Conservation (phyloP, 2,113 vertebrate genomes). For the Gasterosteus nipponicus region DNA sequence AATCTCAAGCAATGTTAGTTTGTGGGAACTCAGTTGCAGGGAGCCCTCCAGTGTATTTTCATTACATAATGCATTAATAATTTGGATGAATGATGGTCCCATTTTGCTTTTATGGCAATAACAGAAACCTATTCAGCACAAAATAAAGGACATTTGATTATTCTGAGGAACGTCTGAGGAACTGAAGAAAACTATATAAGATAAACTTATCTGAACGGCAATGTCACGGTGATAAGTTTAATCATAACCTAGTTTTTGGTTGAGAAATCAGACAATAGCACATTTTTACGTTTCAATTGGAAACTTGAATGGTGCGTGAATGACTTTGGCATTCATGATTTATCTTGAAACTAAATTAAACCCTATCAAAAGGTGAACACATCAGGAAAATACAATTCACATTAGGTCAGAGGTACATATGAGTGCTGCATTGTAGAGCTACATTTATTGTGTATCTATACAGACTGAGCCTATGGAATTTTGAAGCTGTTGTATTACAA, state of each 20-base stretch:
- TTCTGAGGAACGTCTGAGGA: not conserved
- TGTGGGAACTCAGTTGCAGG: not conserved
- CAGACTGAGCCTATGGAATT: not conserved
- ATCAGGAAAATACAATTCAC: conserved; percentile 21
- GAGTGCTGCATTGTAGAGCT: not conserved
- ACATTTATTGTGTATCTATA: conserved; percentile 24
- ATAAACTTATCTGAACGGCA: conserved; percentile 14
- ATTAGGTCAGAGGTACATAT: conserved; percentile 19
- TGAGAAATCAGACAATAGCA: conserved; percentile 36
- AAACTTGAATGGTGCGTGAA: conserved; percentile 33
- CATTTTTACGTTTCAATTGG: conserved; percentile 16
- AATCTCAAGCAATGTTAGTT: not conserved
- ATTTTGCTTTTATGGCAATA: not conserved
- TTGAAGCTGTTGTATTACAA: not conserved
- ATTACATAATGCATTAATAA: not conserved
- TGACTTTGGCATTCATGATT: conserved; percentile 45
- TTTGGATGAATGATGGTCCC: not conserved
- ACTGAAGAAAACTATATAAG: conserved; percentile 2
- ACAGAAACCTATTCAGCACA: not conserved
- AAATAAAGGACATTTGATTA: not conserved
- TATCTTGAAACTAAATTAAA: conserved; percentile 38
- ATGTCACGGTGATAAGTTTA: conserved; percentile 36
- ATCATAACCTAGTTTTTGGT: conserved; percentile 45
- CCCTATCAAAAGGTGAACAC: conserved; percentile 9
- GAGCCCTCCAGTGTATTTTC: not conserved